Evolutionary conservation across 2,797 vertebrate genomes (phyloP).

Genomic region (Spondyliosoma cantharus): DNA sequence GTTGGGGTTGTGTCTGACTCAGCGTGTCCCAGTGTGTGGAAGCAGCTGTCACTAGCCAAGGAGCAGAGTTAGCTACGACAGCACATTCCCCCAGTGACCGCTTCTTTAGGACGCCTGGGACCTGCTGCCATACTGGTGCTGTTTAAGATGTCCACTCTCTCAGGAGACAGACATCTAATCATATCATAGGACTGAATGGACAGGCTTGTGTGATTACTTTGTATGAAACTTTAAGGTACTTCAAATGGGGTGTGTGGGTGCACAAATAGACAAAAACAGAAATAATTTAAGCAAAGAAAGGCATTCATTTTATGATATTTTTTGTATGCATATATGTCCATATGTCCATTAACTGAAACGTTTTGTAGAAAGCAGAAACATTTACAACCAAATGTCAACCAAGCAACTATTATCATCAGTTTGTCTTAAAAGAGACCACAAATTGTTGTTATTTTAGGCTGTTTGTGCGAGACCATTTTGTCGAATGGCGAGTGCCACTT

Average conservation of each 20-base stretch:
- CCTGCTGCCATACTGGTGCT: slow-evolving; percentile 46
- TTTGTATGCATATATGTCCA: not conserved
- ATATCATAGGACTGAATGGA: not conserved
- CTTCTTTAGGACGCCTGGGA: slow-evolving; percentile 37
- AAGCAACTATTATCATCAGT: not conserved
- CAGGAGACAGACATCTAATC: not conserved
- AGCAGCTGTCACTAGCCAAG: slow-evolving; percentile 68
- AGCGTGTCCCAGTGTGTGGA: slow-evolving; percentile 54
- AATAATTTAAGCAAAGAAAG: not conserved
- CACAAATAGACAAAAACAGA: not conserved
- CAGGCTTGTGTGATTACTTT: not conserved
- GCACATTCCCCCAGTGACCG: slow-evolving; percentile 29
- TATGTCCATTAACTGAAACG: not conserved
- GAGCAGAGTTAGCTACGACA: slow-evolving; percentile 23
- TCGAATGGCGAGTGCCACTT: slow-evolving; percentile 5
- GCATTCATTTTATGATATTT: not conserved
- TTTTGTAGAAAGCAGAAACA: not conserved
- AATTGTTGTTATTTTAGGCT: slow-evolving; percentile 11
- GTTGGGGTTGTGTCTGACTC: slow-evolving; percentile 59
- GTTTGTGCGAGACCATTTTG: slow-evolving; percentile 19
- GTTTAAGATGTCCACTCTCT: slow-evolving; percentile 26
- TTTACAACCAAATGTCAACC: not conserved
- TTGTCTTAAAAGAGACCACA: not conserved
- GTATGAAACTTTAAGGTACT: not conserved
- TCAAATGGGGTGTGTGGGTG: not conserved